Evolutionary conservation across 2,888 invertebrate genomes (phyloP).

Genomic region (Cylindroiulus punctatus): DNA sequence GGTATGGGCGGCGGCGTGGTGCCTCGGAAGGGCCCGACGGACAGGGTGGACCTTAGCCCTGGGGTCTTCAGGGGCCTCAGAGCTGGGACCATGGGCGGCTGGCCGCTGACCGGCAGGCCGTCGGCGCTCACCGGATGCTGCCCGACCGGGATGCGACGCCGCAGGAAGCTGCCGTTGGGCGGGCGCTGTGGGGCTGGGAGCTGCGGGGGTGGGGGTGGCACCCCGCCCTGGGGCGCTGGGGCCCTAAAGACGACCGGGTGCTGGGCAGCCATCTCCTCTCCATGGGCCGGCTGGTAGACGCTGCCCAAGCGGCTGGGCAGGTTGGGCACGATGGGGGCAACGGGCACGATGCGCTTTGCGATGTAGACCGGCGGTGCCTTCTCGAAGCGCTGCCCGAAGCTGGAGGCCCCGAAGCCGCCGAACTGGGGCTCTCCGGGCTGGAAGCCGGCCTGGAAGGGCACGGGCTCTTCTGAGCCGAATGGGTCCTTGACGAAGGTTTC

Average conservation of each 20-base stretch:
- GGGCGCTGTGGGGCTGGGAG: constrained; percentile 55
- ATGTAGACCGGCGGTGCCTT: constrained; percentile 57
- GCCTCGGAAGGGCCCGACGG: constrained; percentile 79
- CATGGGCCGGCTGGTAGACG: constrained; percentile 53
- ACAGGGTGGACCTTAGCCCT: constrained; percentile 73
- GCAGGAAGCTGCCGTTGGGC: constrained; percentile 41
- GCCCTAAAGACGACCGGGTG: constrained; percentile 56
- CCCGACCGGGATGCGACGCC: neutral
- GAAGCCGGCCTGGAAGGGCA: constrained; percentile 61
- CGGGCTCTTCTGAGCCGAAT: constrained; percentile 59
- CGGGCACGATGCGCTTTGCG: constrained; percentile 51
- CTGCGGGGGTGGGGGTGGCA: constrained; percentile 54
- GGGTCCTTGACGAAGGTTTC: constrained; percentile 57
- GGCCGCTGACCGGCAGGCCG: constrained; percentile 53
- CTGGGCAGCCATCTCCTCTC: constrained; percentile 37
- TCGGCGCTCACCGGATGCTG: constrained; percentile 54
- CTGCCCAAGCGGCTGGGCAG: constrained; percentile 55
- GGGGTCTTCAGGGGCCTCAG: constrained; percentile 30
- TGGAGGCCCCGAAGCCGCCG: constrained; percentile 61
- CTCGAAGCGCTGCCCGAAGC: constrained; percentile 56
- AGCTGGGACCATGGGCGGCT: constrained; percentile 48
- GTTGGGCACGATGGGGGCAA: constrained; percentile 54
- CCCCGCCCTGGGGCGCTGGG: constrained; percentile 44
- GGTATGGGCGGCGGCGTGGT: constrained; percentile 75
- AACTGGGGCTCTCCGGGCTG: constrained; percentile 61